These are phyloP conservation scores for Furnarius figulus DNA, from an alignment of 2,113 vertebrate species.

Conservation along the genomic window DNA sequence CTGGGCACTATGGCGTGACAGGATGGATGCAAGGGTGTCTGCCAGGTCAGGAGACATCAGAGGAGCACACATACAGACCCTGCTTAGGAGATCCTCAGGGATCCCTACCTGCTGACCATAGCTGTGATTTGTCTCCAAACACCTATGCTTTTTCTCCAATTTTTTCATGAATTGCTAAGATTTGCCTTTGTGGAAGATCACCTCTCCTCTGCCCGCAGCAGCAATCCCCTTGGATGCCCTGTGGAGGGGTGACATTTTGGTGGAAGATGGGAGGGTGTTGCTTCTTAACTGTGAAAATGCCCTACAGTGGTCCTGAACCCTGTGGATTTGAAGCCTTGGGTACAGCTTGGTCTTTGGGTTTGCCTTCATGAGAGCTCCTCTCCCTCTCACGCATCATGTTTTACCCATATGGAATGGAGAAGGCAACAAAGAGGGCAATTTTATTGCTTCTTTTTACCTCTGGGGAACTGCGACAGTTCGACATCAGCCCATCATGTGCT, in stretches of 20 bases:
- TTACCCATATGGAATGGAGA: neutral
- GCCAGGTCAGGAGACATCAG: neutral
- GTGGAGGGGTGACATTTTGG: neutral
- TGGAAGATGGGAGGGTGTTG: neutral
- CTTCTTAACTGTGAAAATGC: neutral
- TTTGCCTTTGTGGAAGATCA: neutral
- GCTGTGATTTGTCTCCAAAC: neutral
- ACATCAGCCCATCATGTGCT: neutral
- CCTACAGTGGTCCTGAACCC: neutral
- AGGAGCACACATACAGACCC: neutral
- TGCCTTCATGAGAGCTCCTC: neutral
- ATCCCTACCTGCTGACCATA: neutral
- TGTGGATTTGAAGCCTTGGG: neutral
- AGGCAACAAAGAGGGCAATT: neutral
- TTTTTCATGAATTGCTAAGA: neutral
- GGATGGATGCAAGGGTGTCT: neutral
- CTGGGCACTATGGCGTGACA: rapidly evolving
- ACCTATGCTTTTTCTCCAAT: neutral
- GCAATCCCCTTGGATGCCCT: neutral
- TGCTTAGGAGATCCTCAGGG: neutral
- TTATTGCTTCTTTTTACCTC: neutral
- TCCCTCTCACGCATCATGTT: neutral
- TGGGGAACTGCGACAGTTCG: neutral
- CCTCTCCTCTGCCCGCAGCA: rapidly evolving
- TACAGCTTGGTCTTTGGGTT: neutral